Conservation (phyloP, 92 coral and sea anemone genomes). For the Umimayanthus kanabou region DNA sequence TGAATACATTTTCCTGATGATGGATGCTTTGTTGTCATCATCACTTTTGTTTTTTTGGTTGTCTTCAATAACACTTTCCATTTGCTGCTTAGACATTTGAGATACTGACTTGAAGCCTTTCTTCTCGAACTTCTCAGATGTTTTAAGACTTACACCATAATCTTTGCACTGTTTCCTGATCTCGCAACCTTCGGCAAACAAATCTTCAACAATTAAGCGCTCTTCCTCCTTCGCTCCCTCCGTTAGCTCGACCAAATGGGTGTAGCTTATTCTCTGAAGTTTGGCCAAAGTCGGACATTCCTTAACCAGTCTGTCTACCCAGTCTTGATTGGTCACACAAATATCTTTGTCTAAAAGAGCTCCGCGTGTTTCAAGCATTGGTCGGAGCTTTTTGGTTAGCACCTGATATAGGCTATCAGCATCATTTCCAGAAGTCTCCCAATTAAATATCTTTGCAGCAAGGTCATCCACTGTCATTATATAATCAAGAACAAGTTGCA, state of each 20-base stretch:
- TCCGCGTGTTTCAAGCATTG: not conserved
- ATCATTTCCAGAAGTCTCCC: not conserved
- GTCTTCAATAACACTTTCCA: not conserved
- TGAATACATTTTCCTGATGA: not conserved
- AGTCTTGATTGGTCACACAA: not conserved
- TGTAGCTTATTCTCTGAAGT: not conserved
- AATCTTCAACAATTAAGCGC: not conserved
- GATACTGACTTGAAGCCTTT: not conserved
- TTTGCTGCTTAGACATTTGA: not conserved
- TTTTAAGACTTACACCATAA: not conserved
- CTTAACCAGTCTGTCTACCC: not conserved
- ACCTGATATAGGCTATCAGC: not conserved
- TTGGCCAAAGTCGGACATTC: not conserved
- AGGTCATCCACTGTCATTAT: not conserved
- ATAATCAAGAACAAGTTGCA: slow-evolving; percentile 9
- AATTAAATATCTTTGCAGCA: not conserved
- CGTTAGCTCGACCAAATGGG: not conserved
- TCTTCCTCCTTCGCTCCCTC: not conserved
- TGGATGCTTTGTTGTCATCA: not conserved
- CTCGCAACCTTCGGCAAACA: not conserved
- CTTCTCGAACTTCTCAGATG: not conserved
- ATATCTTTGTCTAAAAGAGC: not conserved
- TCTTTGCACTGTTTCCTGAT: not conserved
- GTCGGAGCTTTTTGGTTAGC: not conserved
- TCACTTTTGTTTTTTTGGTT: not conserved